Evolutionary conservation across 2,797 vertebrate species (phyloP), one percentile per base, ranked within the genome.

Genomic region (Sebastes glaucus): DNA sequence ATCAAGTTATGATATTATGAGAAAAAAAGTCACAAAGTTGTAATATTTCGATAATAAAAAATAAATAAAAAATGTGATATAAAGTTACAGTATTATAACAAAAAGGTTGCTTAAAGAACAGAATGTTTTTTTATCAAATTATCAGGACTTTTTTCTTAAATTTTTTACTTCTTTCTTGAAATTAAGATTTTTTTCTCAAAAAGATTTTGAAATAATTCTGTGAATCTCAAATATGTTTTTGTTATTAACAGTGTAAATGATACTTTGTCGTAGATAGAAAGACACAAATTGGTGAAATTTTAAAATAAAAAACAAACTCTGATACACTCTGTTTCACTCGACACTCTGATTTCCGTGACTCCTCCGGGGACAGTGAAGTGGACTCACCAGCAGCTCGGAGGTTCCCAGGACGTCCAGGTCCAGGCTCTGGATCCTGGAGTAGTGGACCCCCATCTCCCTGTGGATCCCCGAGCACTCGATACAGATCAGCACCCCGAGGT

Each of bases 381-480:
- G 74, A 77, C 92, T 95, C 96, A 99, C 98, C 97, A 99, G 90
- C 81, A 99, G 96, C 93, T 99, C 98, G 0, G 98, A 99, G 0
- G 98, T 99, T 88, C 98, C 98, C 87, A 99, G 93, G 16, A 98
- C 97, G 38, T 99, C 98, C 89, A 99, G 93, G 7, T 97, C 99
- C 87, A 99, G 96, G 16, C 98, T 99, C 72, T 99, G 98, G 95
- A 99, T 99, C 94, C 98, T 95, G 88, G 98, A 99, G 92, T 98
- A 98, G 91, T 99, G 98, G 74, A 99, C 98, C 0, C 98, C 98
- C 86, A 99, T 95, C 88, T 99, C 98, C 62, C 98, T 94, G 92
- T 99, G 98, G 92, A 99, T 99, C 89, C 98, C 98, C 0, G 98
- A 99, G 86, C 98, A 99, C 87, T 99, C 98, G 28, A 99, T 99